Evolutionary conservation across 2,888 invertebrate species (phyloP), one percentile per base, ranked within the genome.

Genomic region (Drosophila recens): DNA sequence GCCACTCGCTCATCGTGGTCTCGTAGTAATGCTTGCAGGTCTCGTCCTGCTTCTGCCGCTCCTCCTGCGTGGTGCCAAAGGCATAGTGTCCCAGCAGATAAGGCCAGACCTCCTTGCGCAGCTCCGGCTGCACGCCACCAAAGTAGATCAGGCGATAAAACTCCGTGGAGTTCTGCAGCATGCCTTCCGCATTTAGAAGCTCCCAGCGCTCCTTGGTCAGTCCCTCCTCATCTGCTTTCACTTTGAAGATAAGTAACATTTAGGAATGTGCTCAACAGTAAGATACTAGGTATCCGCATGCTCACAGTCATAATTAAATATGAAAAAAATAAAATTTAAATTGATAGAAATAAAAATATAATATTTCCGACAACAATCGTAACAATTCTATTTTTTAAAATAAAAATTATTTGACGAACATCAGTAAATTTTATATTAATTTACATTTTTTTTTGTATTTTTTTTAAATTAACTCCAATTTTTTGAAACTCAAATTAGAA

Each of bases 1-100:
- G 92, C 98, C 98, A 98, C 91, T 98, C 98, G 0, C 98, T 97
- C 97, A 98, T 97, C 0, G 96, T 97, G 6, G 96, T 96, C 92
- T 98, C 98, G 86, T 97, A 98, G 68, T 95, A 95, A 46, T 96
- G 95, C 67, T 95, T 95, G 45, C 96, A 95, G 45, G 94, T 94
- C 68, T 94, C 93, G 81, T 96, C 96, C 71, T 96, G 94, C 75
- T 95, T 95, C 6, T 91, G 90, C 11, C 96, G 93, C 77, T 96
- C 95, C 70, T 95, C 94, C 0, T 92, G 82, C 15, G 95, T 95
- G 86, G 96, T 95, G 15, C 96, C 96, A 90, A 97, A 97, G 69
- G 94, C 89, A 89, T 97, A 97, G 92, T 98, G 97, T 0, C 97
- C 97, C 33, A 98, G 93, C 11, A 98, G 93, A 90, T 97, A 98